A percentile compares a stretch with the other conserved stretches of the same genome.
Evolutionary conservation across 2,888 invertebrate genomes (phyloP).

Genomic region (Hirtodrosophila trivittata): DNA sequence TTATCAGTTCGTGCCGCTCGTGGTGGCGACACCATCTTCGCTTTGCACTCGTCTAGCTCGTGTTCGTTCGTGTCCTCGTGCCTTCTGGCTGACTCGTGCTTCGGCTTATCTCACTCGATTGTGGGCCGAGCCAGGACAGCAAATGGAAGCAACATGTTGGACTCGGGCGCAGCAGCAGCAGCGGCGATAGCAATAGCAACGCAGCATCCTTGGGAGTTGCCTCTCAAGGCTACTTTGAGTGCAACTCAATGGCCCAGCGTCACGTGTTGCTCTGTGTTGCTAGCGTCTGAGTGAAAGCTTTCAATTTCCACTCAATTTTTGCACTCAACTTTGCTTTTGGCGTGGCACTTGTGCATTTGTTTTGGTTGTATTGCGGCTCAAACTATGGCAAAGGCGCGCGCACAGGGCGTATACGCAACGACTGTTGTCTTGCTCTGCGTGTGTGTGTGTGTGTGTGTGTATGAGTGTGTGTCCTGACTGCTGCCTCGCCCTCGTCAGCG

Average conservation of each 20-base stretch:
- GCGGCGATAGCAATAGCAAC: not conserved
- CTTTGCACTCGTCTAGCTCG: conserved; percentile 12
- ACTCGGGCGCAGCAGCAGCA: conserved; percentile 29
- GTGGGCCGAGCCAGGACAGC: conserved; percentile 14
- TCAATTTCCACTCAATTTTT: conserved; percentile 3
- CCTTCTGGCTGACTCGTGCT: not conserved
- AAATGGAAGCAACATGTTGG: conserved; percentile 74
- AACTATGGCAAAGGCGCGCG: conserved; percentile 36
- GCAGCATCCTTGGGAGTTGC: conserved; percentile 67
- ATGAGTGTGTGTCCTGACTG: not conserved
- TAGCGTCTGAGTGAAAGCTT: conserved; percentile 62
- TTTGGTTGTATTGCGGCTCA: conserved; percentile 49
- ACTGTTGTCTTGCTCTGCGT: conserved; percentile 33
- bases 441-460: not conserved
- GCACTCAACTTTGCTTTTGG: conserved; percentile 41
- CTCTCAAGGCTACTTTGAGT: conserved; percentile 45
- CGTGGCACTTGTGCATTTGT: conserved; percentile 58
- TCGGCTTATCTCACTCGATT: conserved; percentile 32
- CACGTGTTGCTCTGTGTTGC: conserved; percentile 66
- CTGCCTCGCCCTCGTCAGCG: not conserved
- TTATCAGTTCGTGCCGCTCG: conserved; percentile 68
- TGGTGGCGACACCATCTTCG: conserved; percentile 19
- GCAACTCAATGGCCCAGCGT: conserved; percentile 58
- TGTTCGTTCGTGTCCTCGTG: conserved; percentile 2
- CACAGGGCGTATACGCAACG: conserved; percentile 47